Conservation (phyloP, 2,113 vertebrate species). For the Stomatorhinus ivindoensis region DNA sequence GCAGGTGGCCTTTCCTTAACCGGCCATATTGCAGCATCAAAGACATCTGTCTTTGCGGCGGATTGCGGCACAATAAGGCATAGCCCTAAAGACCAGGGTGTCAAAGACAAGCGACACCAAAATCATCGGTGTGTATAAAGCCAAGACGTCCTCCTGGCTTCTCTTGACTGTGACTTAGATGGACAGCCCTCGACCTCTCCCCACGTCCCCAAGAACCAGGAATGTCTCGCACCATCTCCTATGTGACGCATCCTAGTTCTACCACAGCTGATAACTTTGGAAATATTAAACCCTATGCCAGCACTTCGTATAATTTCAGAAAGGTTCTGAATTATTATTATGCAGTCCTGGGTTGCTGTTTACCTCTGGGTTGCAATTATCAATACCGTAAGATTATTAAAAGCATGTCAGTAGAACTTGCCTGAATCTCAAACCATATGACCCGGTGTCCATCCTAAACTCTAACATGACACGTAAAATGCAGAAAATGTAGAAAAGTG, state of each 20-base stretch:
- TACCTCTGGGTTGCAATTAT: not conserved
- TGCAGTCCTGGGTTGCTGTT: not conserved
- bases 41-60: not conserved
- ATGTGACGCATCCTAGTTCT: not conserved
- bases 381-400: not conserved
- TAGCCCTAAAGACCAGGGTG: not conserved
- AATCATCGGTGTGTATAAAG: not conserved
- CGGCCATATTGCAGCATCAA: not conserved
- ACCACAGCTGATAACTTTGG: not conserved
- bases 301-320: not conserved
- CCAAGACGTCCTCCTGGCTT: not conserved
- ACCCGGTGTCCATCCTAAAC: not conserved
- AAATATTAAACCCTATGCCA: not conserved
- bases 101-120: not conserved
- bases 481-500: not conserved
- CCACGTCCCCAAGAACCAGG: not conserved
- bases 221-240: not conserved
- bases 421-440: not conserved
- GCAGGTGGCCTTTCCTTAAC: not conserved
- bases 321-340: not conserved
- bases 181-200: not conserved
- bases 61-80: not conserved
- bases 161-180: not conserved
- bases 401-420: not conserved
- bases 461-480: not conserved